Conservation (phyloP, 2,888 invertebrate species). For the Unio pictorum region DNA sequence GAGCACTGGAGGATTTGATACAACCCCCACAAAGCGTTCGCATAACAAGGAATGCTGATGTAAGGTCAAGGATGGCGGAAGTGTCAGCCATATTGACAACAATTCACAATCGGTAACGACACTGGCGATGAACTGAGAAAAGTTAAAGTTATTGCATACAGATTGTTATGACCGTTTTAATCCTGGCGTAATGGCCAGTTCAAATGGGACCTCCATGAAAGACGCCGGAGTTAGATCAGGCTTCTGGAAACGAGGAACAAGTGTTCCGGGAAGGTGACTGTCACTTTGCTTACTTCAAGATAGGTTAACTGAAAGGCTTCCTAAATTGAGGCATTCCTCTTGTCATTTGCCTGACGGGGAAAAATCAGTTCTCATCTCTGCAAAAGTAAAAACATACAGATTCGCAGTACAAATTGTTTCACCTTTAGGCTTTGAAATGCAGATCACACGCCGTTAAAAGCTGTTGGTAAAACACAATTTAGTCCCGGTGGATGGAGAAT, state of each 20-base stretch:
- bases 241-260: slow-evolving; percentile 59
- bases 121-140: background rate
- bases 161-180: slow-evolving; percentile 2
- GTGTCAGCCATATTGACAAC: slow-evolving; percentile 59
- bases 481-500: no score
- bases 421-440: no score
- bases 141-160: slow-evolving; percentile 2
- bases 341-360: no score
- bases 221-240: slow-evolving; percentile 45
- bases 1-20: no score
- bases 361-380: no score
- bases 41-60: background rate
- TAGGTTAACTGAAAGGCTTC: no score
- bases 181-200: slow-evolving; percentile 6
- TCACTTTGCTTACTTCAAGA: background rate
- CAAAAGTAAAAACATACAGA: no score
- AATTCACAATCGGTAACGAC: slow-evolving; percentile 19
- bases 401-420: no score
- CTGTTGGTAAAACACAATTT: no score
- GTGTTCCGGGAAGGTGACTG: slow-evolving; percentile 59
- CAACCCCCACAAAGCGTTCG: no score
- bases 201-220: slow-evolving; percentile 41
- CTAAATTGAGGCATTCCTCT: no score
- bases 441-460: no score
- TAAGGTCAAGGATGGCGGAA: slow-evolving; percentile 21